Conservation (phyloP, 2,888 invertebrate genomes). For the Mesopsocus fuscifrons region DNA sequence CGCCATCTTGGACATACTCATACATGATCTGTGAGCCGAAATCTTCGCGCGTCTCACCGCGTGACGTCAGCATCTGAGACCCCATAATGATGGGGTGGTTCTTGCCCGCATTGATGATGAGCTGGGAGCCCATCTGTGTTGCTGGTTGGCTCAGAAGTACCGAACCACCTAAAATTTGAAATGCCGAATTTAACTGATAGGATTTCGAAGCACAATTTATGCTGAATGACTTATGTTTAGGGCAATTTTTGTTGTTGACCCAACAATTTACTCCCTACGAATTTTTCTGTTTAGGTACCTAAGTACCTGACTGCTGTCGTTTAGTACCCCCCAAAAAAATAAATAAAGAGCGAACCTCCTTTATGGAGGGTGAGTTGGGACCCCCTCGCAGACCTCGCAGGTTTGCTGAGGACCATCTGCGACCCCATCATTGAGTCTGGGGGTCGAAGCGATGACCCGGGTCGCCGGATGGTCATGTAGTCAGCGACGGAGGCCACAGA, state of each 20-base stretch:
- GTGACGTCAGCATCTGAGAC: constrained; percentile 3
- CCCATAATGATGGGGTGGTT: constrained; percentile 7
- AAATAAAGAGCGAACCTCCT: too few species aligned
- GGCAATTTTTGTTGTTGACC: too few species aligned
- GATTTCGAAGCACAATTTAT: too few species aligned
- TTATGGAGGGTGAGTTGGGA: constrained; percentile 1
- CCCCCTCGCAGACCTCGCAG: constrained; percentile 1
- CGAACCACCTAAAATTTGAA: background rate
- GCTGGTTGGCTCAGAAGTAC: constrained; percentile 5
- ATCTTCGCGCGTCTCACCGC: constrained; percentile 2
- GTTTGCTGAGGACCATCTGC: background rate
- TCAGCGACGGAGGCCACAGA: background rate
- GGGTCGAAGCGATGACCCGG: background rate
- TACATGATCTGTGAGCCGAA: constrained; percentile 7
- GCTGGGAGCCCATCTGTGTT: constrained; percentile 8
- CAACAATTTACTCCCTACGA: too few species aligned
- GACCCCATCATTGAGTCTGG: constrained; percentile 1
- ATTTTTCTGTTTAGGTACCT: too few species aligned
- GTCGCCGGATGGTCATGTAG: constrained; percentile 4
- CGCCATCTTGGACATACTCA: constrained; percentile 6
- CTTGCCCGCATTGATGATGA: constrained; percentile 1
- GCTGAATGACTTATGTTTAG: too few species aligned
- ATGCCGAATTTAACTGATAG: too few species aligned
- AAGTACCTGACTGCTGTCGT: too few species aligned
- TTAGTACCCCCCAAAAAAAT: too few species aligned